Evolutionary conservation across 2,888 invertebrate genomes (phyloP), one percentile per base, ranked within the genome.

Genomic region (Petrolisthes manimaculis): DNA sequence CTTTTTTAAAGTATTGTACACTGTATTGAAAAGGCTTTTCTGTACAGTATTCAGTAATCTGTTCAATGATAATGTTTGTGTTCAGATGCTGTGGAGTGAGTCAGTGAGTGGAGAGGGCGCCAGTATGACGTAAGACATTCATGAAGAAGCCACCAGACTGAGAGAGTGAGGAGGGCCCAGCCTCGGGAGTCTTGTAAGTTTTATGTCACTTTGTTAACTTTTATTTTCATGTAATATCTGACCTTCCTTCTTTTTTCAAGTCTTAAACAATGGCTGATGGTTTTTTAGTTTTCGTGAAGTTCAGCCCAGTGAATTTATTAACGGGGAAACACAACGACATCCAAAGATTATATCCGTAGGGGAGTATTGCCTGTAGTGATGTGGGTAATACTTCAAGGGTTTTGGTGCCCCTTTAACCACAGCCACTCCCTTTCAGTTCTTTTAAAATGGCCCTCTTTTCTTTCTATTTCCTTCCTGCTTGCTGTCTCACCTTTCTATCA

Each of bases 101-200:
- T 78, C 81, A 83, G 77, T 89, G 67, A 56, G 77, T 89, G 89
- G 77, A 82, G 85, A 82, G 69, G 77, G 69, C 69, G 89, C 85
- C 77, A 89, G 89, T 78, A 89, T 89, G 89, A 89, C 89, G 89
- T 89, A 89, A 89, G 89, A 85, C 82, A 89, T 89, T 89, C 89
- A 89, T 89, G 89, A 89, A 89, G 89, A 89, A 89, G 89, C 89
- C 89, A 89, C 89, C 89, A 82, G 89, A 89, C 89, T 89, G 89
- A 89, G 85, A 89, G 89, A 56, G 85, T 85, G 89, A 89, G 89
- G 89, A 89, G 89, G 89, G 89, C 85, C 89, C 89, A 89, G 89
- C 89, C 89, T 89, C 89, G 89, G 89, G 89, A 89, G 89, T 85
- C 82, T 89, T 83, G 89, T 89, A 83, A 89, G 89, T 83, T 61